A percentile compares a stretch with the other conserved stretches of the same genome.
These are phyloP conservation scores for Parasteatoda lunata DNA, from an alignment of 2,888 invertebrate genomes.

Conservation along the genomic window DNA sequence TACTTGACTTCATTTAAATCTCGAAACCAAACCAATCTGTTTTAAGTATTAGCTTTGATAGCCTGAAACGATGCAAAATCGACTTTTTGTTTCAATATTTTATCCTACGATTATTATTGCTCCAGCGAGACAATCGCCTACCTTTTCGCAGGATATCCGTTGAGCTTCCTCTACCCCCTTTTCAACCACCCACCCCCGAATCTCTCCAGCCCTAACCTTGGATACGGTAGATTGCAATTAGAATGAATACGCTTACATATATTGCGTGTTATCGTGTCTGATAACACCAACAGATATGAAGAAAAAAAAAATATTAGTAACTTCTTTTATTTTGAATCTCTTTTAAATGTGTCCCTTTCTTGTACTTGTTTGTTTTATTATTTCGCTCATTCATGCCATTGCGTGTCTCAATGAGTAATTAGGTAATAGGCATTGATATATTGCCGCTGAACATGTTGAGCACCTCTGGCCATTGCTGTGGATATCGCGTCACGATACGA, in stretches of 20 bases:
- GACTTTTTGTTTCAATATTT: conserved; percentile 26
- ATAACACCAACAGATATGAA: conserved; percentile 43
- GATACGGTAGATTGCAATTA: conserved; percentile 46
- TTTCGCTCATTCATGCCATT: conserved; percentile 31
- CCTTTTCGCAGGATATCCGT: conserved; percentile 55
- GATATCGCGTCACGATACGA: background rate
- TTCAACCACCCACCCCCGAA: background rate
- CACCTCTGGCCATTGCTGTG: conserved; percentile 18
- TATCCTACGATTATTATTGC: conserved; percentile 36
- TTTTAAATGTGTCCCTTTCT: conserved; percentile 25
- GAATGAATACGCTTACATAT: conserved; percentile 33
- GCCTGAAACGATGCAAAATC: conserved; percentile 36
- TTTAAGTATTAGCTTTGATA: conserved; percentile 21
- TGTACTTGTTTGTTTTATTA: background rate
- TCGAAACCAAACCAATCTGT: conserved; percentile 25
- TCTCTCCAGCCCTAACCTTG: conserved; percentile 33
- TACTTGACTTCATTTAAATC: conserved; percentile 2
- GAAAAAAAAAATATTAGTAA: conserved; percentile 27
- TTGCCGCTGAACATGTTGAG: conserved; percentile 23
- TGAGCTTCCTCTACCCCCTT: conserved; percentile 13
- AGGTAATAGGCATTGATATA: conserved; percentile 42
- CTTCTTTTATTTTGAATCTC: conserved; percentile 21
- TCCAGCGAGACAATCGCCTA: conserved; percentile 42
- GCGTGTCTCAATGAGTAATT: conserved; percentile 37
- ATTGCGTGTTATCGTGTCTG: conserved; percentile 51